Percentiles rank a stretch among this genome's conserved stretches.
Conservation (phyloP, 1,140 invertebrate genomes). For the Drosophila arizonae region DNA sequence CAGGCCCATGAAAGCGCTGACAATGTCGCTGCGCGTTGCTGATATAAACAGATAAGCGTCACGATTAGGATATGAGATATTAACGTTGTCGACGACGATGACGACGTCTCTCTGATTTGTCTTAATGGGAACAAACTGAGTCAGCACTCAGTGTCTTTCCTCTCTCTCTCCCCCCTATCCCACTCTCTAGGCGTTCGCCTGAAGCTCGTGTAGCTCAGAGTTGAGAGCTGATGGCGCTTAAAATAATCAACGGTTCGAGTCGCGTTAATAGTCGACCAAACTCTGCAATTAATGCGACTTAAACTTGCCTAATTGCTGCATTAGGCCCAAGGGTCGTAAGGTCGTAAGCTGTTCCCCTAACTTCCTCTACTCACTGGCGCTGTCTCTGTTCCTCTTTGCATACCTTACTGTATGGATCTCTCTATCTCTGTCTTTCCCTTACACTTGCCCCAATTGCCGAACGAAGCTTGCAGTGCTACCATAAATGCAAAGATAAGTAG, state of each 20-base stretch:
- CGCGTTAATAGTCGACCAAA: constrained; percentile 49
- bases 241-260: constrained; percentile 61
- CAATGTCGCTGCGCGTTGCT: constrained; percentile 25
- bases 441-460: not conserved
- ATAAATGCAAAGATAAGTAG: constrained; percentile 10
- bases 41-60: constrained; percentile 25
- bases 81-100: constrained; percentile 10
- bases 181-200: not conserved
- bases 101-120: constrained; percentile 7
- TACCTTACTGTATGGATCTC: too few relatives aligned
- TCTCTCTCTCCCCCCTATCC: not conserved
- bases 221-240: constrained; percentile 26
- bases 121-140: constrained; percentile 25
- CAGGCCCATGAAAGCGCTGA: constrained; percentile 62
- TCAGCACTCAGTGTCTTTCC: constrained; percentile 7
- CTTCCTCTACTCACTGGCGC: not conserved
- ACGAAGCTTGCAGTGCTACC: not conserved
- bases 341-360: not conserved
- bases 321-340: constrained; percentile 16
- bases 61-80: constrained; percentile 24
- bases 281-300: constrained; percentile 70
- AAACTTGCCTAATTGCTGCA: constrained; percentile 70
- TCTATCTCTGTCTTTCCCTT: not conserved
- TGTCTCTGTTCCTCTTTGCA: not conserved
- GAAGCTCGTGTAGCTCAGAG: not conserved